Evolutionary conservation across 2,113 vertebrate species (phyloP), one percentile per base, ranked within the genome.

Genomic region (Nestor notabilis): DNA sequence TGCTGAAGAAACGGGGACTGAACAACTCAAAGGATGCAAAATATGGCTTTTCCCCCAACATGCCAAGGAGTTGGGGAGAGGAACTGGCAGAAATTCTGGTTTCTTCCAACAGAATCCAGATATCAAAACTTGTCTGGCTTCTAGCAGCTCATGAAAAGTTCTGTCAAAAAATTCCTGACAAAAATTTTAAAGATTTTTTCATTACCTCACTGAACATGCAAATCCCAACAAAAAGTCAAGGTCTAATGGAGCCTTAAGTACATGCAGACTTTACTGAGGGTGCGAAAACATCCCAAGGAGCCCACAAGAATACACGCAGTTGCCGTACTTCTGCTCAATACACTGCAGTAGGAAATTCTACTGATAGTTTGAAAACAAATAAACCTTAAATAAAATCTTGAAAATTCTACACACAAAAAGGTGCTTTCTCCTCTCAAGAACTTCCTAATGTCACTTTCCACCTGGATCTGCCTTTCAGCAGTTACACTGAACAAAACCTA

Each of bases 101-200:
- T 95, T 93, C 69, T 84, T 47, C 69, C 74, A 68, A 47, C 81
- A 93, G 77, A 93, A 97, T 95, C 87, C 89, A 94, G 83, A 89
- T 71, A 94, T 14, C 83, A 66, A 90, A 92, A 74, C 25, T 41
- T 49, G 49, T 49, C 83, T 96, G 78, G 47, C 55, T 97, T 85
- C 92, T 81, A 93, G 49, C 44, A 83, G 28, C 65, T 71, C 47
- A 84, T 55, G 47, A 52, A 63, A 95, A 92, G 53, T 39, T 94
- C 87, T 74, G 31, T 63, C n/a, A 46, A 71, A 91, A 71, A 49
- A 41, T 35, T 33, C 20, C 35, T 80, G n/a, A 65, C 10, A 88
- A 92, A 89, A 93, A 58, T 21, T 23, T 24, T 35, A 69, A 79
- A 74, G 3, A 55, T 56, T 61, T 63, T 70, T 65, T 78, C 50